Base-by-base conservation (phyloP, 2,797 vertebrate genomes). In the Galago senegalensis region DNA sequence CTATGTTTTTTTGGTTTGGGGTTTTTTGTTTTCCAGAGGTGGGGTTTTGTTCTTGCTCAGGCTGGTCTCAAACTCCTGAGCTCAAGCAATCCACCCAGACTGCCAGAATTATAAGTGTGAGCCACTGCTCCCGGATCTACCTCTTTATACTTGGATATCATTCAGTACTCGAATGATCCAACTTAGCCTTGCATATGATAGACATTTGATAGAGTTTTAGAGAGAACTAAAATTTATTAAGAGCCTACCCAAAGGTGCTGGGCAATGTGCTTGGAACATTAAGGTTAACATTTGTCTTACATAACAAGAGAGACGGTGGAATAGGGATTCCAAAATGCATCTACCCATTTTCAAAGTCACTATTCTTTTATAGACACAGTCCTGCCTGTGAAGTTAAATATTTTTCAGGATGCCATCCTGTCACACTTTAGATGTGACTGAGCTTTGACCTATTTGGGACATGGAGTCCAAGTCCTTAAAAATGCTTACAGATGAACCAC, bases 361-460 rank as follows among this genome's bases (percentile, higher is more conserved):
- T 61, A 20, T 91, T 80, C 56, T 79, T 93, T 79, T 8, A 40
- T 37, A 83, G 23, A 89, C 75, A 58, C 16, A 82, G n/a, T 53
- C 60, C 6, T 67, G 17, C 29, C 86, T 89, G 70, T 77, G 89
- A 96, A 60, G 46, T 88, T 84, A 80, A 76, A 43, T 76, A 27
- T 72, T 94, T 85, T 86, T 90, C 27, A 56, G 65, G 70, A 87
- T 88, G 63, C 65, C 75, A 79, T 95, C 53, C 58, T 49, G 17
- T 92, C 89, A 92, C 67, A 89, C 58, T 76, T 96, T 53, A 61
- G 76, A 69, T 83, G 72, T 92, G 67, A 91, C 46, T 89, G 75
- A 91, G 46, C 80, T 96, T 93, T 97, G 91, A 90, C 87, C 91
- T 87, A 18, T 81, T 95, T 73, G 77, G 95, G 96, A 88, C 93